Percentiles rank a stretch among this genome's conserved stretches.
Conservation (phyloP, 1,140 invertebrate species). For the Stegodyphus mimosarum region DNA sequence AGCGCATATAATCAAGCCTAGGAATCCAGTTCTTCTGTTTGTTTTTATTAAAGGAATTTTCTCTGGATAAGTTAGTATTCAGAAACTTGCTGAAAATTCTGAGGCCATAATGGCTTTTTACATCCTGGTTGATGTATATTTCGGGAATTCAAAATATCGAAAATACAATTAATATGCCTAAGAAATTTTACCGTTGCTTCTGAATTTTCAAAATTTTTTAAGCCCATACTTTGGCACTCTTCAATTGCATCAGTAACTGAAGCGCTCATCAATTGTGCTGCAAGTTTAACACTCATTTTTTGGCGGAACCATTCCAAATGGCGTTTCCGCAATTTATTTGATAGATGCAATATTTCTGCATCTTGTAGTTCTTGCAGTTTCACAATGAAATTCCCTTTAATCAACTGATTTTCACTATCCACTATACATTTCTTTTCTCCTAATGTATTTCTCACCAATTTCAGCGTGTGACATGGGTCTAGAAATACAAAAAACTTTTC, state of each 20-base stretch:
- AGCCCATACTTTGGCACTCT: background rate
- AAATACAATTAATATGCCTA: background rate
- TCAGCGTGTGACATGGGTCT: slow-evolving; percentile 64
- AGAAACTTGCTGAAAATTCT: slow-evolving; percentile 64
- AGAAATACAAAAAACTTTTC: slow-evolving; percentile 49
- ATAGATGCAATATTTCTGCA: slow-evolving; percentile 3
- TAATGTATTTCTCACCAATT: slow-evolving; percentile 64
- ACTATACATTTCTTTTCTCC: slow-evolving; percentile 51
- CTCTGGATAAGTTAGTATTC: background rate
- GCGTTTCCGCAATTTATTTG: background rate
- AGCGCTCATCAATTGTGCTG: background rate
- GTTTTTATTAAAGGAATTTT: background rate
- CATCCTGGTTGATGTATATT: background rate
- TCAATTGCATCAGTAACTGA: slow-evolving; percentile 7
- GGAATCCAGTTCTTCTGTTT: slow-evolving; percentile 52
- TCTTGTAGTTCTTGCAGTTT: slow-evolving; percentile 16
- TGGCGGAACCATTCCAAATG: slow-evolving; percentile 16
- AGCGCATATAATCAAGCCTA: slow-evolving; percentile 22
- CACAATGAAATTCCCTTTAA: slow-evolving; percentile 1
- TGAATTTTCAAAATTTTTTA: background rate
- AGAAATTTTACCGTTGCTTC: slow-evolving; percentile 6
- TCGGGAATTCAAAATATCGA: slow-evolving; percentile 16
- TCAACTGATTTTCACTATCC: slow-evolving; percentile 36
- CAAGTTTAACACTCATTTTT: slow-evolving; percentile 30
- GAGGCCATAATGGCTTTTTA: background rate